Conservation (phyloP, 2,113 vertebrate species). For the Cryptoleucopteryx plumbea region DNA sequence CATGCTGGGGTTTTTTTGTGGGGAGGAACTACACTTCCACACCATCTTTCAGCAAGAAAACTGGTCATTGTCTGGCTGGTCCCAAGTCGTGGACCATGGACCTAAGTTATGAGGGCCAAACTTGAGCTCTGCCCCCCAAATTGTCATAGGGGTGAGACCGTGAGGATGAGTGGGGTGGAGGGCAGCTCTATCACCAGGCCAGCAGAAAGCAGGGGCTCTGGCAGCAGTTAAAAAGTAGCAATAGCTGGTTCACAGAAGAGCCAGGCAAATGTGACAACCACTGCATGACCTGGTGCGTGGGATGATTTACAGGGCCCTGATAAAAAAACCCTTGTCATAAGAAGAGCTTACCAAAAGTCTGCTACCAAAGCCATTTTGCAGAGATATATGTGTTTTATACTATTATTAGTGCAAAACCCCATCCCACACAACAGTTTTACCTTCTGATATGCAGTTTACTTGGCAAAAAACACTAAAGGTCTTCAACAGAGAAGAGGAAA, state of each 20-base stretch:
- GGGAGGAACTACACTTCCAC: not conserved
- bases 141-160: accelerated
- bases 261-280: not conserved
- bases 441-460: not conserved
- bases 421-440: not conserved
- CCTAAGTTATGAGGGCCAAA: not conserved
- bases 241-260: not conserved
- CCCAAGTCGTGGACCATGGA: not conserved
- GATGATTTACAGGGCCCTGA: not conserved
- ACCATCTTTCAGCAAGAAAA: not conserved
- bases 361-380: not conserved
- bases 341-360: not conserved
- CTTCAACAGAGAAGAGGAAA: not conserved
- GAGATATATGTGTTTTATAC: not conserved
- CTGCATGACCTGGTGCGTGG: accelerated
- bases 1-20: not conserved
- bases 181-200: not conserved
- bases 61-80: accelerated
- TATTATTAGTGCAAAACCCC: not conserved
- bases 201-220: not conserved
- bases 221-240: not conserved
- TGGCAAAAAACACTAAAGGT: not conserved
- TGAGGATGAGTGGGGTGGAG: not conserved
- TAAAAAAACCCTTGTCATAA: not conserved
- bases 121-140: not conserved